Base-by-base conservation (phyloP, 2,113 vertebrate genomes). In the Columba janthina region DNA sequence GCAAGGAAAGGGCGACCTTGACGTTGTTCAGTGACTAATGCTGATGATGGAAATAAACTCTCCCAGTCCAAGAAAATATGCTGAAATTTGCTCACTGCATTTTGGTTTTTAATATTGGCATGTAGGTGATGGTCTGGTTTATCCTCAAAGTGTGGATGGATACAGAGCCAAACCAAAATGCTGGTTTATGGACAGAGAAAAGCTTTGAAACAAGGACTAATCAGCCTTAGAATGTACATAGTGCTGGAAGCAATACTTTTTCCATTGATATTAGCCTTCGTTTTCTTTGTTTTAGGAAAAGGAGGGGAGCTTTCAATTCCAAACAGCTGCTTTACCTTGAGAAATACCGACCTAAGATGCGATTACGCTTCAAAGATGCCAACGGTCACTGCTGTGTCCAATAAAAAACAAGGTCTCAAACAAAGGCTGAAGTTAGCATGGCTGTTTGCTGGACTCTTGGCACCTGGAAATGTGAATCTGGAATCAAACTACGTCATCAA, bases 311-410 rank as follows among this genome's bases (percentile, higher is more conserved):
- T 93, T 99, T 99, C 98, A 99, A 99, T 98, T 99, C 99, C 98
- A 99, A 99, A 98, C 99, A 99, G 98, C 99, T 99, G 98, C 99
- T 99, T 98, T 99, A 99, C 97, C 99, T 99, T 98, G 99, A 99
- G 98, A 99, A 99, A 98, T 99, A 99, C 98, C 98, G 99, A 95
- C 98, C 99, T 96, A 99, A 99, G 98, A 99, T 99, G 99, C 98
- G 99, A 94, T 98, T 99, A 97, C 98, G 99, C 97, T 99, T 99
- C 98, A 99, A 99, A 98, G 99, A 99, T 94, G 98, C 98, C 98
- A 99, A 99, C 86, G 98, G 98, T 96, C 99, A 98, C 98, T 99
- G 99, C 98, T 99, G 99, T 92, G 97, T 99, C 97, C 99, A 99
- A 97, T 99, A 99, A 98, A 94, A 84, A 80, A 51, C 57, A 88